These are phyloP conservation scores for Glyphotaelius pellucidus DNA, from an alignment of 2,888 invertebrate species.

Conservation along the genomic window DNA sequence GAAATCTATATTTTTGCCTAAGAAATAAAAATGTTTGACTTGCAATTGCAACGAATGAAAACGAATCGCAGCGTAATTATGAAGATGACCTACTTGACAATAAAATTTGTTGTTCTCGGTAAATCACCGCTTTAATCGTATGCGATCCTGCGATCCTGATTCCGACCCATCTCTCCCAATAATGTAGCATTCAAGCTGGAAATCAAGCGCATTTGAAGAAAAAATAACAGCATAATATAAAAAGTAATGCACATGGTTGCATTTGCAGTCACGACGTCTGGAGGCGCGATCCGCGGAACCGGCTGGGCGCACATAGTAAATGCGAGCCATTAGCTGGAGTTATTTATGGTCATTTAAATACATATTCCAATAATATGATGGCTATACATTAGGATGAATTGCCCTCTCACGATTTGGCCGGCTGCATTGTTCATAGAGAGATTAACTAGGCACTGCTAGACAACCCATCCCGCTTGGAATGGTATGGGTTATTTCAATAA, in stretches of 20 bases:
- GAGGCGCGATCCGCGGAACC: conserved; percentile 34
- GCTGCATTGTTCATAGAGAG: conserved; percentile 45
- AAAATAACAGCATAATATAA: neutral
- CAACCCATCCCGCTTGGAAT: conserved; percentile 36
- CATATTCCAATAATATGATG: conserved; percentile 62
- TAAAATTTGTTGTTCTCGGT: neutral
- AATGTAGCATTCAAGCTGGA: neutral
- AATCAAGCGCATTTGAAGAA: neutral
- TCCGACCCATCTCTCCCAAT: neutral
- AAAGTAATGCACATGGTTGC: conserved; percentile 30
- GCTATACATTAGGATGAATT: conserved; percentile 60
- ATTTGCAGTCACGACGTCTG: conserved; percentile 38
- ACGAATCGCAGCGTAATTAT: neutral
- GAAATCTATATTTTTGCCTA: too few relatives aligned
- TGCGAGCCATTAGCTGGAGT: conserved; percentile 44
- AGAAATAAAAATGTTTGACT: too few relatives aligned
- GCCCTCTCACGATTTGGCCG: conserved; percentile 57
- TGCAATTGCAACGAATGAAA: neutral
- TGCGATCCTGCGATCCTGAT: neutral
- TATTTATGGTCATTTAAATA: conserved; percentile 55
- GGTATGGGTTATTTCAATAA: conserved; percentile 5
- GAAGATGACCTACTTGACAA: neutral
- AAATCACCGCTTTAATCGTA: neutral
- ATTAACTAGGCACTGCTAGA: conserved; percentile 56
- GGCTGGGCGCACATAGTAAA: conserved; percentile 25